phyloP scores from a whole-genome alignment of 2,797 vertebrate species.

The Petrocephalus sullivani region DNA sequence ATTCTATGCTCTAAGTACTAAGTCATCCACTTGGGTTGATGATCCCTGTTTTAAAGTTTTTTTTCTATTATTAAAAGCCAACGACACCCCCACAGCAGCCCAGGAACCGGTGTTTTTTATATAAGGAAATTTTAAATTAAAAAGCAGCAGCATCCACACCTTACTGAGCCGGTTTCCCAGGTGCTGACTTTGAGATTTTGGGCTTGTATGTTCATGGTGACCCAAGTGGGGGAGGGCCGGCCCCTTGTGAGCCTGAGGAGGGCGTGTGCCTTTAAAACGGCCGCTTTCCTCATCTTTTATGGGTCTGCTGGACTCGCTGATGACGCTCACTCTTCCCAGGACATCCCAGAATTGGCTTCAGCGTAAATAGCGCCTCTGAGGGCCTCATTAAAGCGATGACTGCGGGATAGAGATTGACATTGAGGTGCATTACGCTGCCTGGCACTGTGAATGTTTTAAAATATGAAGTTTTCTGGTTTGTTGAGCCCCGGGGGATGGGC shows the following conservation, averaged over 20 bases:
- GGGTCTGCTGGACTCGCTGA: neutral
- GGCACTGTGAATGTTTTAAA: neutral
- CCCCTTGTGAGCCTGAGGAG: neutral
- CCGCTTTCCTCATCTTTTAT: neutral
- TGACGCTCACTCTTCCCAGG: neutral
- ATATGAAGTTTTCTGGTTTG: neutral
- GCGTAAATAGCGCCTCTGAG: neutral
- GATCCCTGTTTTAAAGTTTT: neutral
- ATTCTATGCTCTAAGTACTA: neutral
- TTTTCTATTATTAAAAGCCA: neutral
- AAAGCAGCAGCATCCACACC: neutral
- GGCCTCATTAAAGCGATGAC: neutral
- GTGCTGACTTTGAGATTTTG: neutral
- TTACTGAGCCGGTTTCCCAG: neutral
- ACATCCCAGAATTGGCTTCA: neutral
- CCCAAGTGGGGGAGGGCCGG: neutral
- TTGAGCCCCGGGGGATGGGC: neutral
- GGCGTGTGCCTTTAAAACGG: neutral
- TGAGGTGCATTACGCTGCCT: neutral
- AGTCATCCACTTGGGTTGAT: neutral
- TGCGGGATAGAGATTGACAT: neutral
- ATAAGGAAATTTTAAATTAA: neutral
- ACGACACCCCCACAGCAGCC: neutral
- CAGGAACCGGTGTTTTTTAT: neutral
- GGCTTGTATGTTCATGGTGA: neutral